Evolutionary conservation across 2,888 invertebrate genomes (phyloP).

Genomic region (Disparrhopalites patrizii): DNA sequence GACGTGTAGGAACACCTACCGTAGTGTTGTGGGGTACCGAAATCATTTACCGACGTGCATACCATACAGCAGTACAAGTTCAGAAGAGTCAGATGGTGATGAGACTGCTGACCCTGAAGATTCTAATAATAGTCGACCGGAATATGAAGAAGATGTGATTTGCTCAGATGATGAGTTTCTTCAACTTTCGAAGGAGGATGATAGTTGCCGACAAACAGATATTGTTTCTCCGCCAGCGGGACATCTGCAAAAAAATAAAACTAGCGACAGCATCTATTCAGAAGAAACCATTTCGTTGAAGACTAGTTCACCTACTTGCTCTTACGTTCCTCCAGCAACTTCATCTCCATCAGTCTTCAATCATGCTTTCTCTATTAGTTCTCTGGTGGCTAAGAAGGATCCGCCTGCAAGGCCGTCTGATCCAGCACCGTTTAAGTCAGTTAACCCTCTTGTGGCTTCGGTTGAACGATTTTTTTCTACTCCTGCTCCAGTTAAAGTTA

Average conservation of each 20-base stretch:
- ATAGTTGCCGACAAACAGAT: neutral
- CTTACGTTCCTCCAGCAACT: neutral
- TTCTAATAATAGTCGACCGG: conserved; percentile 3
- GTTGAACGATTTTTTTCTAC: conserved; percentile 22
- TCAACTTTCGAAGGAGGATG: no score
- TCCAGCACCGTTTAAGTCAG: neutral
- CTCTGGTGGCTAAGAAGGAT: neutral
- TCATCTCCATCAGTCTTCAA: no score
- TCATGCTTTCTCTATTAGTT: neutral
- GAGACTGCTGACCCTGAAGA: neutral
- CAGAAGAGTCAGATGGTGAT: conserved; percentile 1
- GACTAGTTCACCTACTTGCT: neutral
- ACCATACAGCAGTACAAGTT: conserved; percentile 65
- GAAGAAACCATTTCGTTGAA: neutral
- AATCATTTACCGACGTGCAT: conserved; percentile 72
- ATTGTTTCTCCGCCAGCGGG: no score
- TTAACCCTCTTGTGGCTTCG: conserved; percentile 7
- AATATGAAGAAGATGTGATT: conserved; percentile 18
- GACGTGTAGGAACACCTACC: conserved; percentile 39
- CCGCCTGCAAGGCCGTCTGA: neutral
- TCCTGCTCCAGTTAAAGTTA: no score
- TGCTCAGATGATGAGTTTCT: conserved; percentile 13
- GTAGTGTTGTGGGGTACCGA: conserved; percentile 75
- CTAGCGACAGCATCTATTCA: neutral
- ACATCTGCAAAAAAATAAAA: neutral